Percentiles rank a stretch among this genome's conserved stretches.
phyloP scores from a whole-genome alignment of 1,140 invertebrate genomes.

The Campoletis sonorensis region DNA sequence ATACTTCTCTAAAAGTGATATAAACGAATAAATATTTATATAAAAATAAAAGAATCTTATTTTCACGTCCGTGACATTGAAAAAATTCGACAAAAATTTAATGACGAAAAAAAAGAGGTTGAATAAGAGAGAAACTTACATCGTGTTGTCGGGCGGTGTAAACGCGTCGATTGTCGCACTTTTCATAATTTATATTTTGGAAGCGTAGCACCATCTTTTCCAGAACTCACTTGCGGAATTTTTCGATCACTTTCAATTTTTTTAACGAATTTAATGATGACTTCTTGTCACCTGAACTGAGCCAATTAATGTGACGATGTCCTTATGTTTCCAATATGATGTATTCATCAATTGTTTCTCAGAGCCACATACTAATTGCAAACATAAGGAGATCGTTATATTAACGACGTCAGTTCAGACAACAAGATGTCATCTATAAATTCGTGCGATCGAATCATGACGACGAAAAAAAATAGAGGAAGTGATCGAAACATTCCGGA shows the following conservation, averaged over 20 bases:
- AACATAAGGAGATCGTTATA: neutral
- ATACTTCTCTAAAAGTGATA: neutral
- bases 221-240: neutral
- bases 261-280: neutral
- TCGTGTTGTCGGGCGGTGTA: constrained; percentile 5
- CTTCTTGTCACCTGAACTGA: neutral
- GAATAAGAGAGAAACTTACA: constrained; percentile 6
- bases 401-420: neutral
- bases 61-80: constrained; percentile 4
- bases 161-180: too few species aligned
- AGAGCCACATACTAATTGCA: too few species aligned
- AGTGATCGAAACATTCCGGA: neutral
- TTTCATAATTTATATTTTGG: too few species aligned
- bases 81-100: neutral
- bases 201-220: neutral
- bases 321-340: neutral
- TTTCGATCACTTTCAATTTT: neutral
- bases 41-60: neutral
- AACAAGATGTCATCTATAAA: neutral
- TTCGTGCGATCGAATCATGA: neutral
- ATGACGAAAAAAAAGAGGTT: too few species aligned
- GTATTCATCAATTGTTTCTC: too few species aligned
- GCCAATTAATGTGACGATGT: neutral
- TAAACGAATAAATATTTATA: neutral
- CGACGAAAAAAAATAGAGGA: neutral